A percentile compares a stretch with the other conserved stretches of the same genome.
Evolutionary conservation across 1,140 invertebrate species (phyloP).

Genomic region (Phymorhynchus buccinoides): DNA sequence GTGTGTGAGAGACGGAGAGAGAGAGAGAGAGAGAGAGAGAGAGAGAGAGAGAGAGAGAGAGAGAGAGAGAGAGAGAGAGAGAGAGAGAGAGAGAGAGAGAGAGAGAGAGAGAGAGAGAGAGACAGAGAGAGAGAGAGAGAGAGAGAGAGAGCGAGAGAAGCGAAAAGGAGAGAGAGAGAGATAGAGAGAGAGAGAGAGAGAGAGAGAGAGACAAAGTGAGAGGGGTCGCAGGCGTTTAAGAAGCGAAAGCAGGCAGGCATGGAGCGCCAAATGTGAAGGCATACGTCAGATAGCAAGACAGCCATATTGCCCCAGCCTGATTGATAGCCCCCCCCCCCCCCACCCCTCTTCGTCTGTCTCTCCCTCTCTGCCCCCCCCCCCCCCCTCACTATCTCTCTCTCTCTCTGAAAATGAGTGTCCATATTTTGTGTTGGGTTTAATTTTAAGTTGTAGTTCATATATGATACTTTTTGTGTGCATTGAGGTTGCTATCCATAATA

Average conservation of each 20-base stretch:
- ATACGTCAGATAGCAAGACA: background rate
- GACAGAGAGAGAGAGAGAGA: background rate
- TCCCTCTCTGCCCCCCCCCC: background rate
- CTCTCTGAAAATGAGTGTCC: background rate
- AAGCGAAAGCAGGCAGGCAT: background rate
- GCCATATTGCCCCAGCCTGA: background rate
- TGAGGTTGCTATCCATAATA: too few species aligned
- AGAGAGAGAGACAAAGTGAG: too few species aligned
- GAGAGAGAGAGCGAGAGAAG: background rate
- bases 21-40: background rate
- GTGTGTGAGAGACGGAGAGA: background rate
- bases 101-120: background rate
- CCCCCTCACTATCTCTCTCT: background rate
- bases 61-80: background rate
- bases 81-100: background rate
- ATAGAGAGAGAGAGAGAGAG: too few species aligned
- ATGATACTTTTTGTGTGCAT: background rate
- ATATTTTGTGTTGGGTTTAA: conserved; percentile 18
- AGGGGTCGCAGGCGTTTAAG: background rate
- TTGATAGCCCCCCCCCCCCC: background rate
- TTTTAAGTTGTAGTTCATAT: too few species aligned
- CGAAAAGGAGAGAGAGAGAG: too few species aligned
- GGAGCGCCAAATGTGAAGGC: background rate
- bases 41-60: conserved; percentile 3
- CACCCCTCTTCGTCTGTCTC: background rate